phyloP scores from a whole-genome alignment of 2,113 vertebrate genomes.

The Lucifuga dentata region DNA sequence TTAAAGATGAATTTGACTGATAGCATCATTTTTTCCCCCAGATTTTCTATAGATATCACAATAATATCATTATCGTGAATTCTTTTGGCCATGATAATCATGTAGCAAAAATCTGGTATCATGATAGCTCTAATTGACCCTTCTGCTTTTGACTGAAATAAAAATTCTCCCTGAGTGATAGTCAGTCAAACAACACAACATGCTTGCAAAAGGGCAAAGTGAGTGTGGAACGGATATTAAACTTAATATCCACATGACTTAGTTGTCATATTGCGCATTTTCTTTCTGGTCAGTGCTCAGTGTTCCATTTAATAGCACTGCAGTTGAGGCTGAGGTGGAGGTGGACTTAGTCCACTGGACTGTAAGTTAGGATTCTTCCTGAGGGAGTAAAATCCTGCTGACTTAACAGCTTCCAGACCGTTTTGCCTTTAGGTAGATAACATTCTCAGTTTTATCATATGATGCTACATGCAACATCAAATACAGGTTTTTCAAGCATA shows the following conservation, averaged over 20 bases:
- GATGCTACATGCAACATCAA: slow-evolving; percentile 11
- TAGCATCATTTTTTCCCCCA: too few species aligned
- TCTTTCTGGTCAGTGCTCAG: slow-evolving; percentile 27
- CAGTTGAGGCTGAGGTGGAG: slow-evolving; percentile 41
- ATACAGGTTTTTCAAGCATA: slow-evolving; percentile 35
- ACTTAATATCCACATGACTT: slow-evolving; percentile 53
- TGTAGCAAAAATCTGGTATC: too few species aligned
- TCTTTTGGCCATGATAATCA: too few species aligned
- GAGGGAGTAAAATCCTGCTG: slow-evolving; percentile 16
- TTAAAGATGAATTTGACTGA: too few species aligned
- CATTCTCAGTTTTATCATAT: slow-evolving; percentile 13
- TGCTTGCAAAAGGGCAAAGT: slow-evolving; percentile 56
- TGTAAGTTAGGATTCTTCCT: slow-evolving; percentile 28
- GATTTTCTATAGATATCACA: too few species aligned
- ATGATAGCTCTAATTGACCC: too few species aligned
- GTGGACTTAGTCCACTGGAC: slow-evolving; percentile 39
- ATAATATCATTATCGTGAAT: too few species aligned
- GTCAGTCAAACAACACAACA: slow-evolving; percentile 57
- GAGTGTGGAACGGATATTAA: slow-evolving; percentile 44
- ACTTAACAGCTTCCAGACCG: slow-evolving; percentile 38
- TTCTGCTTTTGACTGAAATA: slow-evolving; percentile 60
- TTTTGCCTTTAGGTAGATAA: slow-evolving; percentile 35
- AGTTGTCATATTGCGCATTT: slow-evolving; percentile 51
- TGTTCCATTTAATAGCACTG: slow-evolving; percentile 44
- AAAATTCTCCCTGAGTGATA: slow-evolving; percentile 40